Evolutionary conservation across 2,888 invertebrate genomes (phyloP).

Genomic region (Lagria hirta): DNA sequence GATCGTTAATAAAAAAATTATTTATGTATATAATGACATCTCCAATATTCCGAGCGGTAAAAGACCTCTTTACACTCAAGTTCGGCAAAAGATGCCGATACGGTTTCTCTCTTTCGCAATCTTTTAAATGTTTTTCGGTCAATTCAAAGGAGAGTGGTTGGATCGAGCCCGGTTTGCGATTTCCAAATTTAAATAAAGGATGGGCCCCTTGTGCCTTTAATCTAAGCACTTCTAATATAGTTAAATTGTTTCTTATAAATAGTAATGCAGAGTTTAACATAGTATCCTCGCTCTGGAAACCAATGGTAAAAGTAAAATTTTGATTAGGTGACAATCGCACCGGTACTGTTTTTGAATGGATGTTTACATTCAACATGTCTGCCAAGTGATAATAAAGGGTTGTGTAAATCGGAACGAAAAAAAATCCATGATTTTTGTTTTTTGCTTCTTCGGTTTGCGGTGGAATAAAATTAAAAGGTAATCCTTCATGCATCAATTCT

Average conservation of each 20-base stretch:
- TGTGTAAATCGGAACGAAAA: constrained; percentile 29
- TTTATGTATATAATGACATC: constrained; percentile 78
- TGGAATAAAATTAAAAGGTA: constrained; percentile 52
- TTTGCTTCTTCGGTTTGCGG: constrained; percentile 24
- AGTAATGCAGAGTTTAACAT: constrained; percentile 56
- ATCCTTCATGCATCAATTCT: constrained; percentile 57
- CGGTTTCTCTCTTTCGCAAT: constrained; percentile 55
- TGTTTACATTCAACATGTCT: constrained; percentile 37
- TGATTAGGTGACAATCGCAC: constrained; percentile 63
- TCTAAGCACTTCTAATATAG: constrained; percentile 82
- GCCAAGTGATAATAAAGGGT: constrained; percentile 23
- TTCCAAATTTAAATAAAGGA: constrained; percentile 86
- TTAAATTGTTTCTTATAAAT: constrained; percentile 85
- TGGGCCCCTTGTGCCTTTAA: constrained; percentile 82
- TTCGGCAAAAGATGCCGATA: constrained; percentile 57
- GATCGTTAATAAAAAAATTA: constrained; percentile 66
- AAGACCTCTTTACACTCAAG: constrained; percentile 76
- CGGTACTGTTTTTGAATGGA: constrained; percentile 58
- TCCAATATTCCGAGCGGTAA: constrained; percentile 88
- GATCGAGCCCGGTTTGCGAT: constrained; percentile 75
- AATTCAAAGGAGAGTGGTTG: constrained; percentile 82
- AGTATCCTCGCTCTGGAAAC: constrained; percentile 55
- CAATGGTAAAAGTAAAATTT: constrained; percentile 55
- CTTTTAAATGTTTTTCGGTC: constrained; percentile 60
- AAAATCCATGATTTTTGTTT: constrained; percentile 30